A percentile compares a stretch with the other conserved stretches of the same genome.
Evolutionary conservation across 1,140 invertebrate genomes (phyloP).

Genomic region (Solen grandis): DNA sequence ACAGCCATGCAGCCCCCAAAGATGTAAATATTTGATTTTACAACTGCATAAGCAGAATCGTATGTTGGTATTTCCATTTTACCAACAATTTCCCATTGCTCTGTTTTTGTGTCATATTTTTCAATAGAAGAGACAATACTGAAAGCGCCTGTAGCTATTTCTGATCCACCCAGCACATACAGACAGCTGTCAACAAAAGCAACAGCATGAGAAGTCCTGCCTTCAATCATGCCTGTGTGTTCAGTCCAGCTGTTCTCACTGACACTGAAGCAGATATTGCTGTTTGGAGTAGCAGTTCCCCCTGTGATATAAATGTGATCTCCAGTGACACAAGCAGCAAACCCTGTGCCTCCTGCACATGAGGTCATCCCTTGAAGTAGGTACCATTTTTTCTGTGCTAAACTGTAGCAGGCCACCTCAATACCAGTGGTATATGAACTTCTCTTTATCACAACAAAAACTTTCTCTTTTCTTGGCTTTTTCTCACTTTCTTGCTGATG

Average conservation of each 20-base stretch:
- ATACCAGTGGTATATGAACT: constrained; percentile 18
- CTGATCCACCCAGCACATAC: constrained; percentile 48
- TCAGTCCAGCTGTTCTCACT: constrained; percentile 30
- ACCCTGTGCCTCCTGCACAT: constrained; percentile 25
- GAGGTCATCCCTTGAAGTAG: not conserved
- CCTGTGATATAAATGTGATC: constrained; percentile 28
- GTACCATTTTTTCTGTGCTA: constrained; percentile 33
- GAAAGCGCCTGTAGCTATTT: not conserved
- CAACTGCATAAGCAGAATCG: constrained; percentile 41
- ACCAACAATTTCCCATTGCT: constrained; percentile 9
- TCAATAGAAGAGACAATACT: constrained; percentile 25
- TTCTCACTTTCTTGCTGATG: not conserved
- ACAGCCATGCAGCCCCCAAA: constrained; percentile 39
- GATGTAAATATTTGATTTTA: constrained; percentile 36
- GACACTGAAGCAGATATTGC: constrained; percentile 19
- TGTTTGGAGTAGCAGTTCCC: constrained; percentile 7
- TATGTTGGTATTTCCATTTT: constrained; percentile 36
- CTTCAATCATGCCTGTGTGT: constrained; percentile 11
- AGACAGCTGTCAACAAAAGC: constrained; percentile 27
- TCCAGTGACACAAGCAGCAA: constrained; percentile 23
- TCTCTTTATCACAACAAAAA: constrained; percentile 40
- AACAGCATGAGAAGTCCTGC: constrained; percentile 23
- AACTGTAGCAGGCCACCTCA: constrained; percentile 34
- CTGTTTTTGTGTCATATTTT: constrained; percentile 19
- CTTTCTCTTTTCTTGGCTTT: constrained; percentile 44